A percentile compares a stretch with the other conserved stretches of the same genome.
Evolutionary conservation across 1,140 invertebrate species (phyloP).

Genomic region (Acyrthosiphon pisum): DNA sequence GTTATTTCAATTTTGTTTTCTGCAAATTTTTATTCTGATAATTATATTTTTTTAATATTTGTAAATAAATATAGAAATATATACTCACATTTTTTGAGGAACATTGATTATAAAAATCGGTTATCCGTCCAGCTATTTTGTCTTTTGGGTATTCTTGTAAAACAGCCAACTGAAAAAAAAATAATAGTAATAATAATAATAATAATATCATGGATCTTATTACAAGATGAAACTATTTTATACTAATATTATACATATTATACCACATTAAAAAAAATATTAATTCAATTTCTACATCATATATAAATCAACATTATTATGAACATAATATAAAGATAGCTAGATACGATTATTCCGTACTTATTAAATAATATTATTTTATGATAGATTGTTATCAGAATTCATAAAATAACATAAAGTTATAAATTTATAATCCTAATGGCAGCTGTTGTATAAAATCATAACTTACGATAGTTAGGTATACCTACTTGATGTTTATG

Average conservation of each 20-base stretch:
- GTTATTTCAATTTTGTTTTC: background rate
- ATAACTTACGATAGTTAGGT: background rate
- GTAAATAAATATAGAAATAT: background rate
- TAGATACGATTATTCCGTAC: background rate
- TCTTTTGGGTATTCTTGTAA: conserved; percentile 48
- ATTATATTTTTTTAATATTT: background rate
- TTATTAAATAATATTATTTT: background rate
- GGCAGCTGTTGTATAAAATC: background rate
- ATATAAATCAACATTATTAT: background rate
- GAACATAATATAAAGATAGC: background rate
- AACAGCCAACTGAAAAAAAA: conserved; percentile 43
- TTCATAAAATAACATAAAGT: background rate
- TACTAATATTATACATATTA: background rate
- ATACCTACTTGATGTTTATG: background rate
- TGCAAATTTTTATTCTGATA: background rate
- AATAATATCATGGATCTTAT: too few species aligned
- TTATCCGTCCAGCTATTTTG: conserved; percentile 38
- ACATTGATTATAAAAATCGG: conserved; percentile 43
- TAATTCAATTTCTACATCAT: background rate
- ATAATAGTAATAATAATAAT: too few species aligned
- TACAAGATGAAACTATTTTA: background rate
- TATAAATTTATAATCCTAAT: background rate
- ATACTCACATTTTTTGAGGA: conserved; percentile 45
- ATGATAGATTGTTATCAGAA: conserved; percentile 17
- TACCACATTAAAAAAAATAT: background rate